A percentile compares a stretch with the other conserved stretches of the same genome.
phyloP scores from a whole-genome alignment of 2,888 invertebrate species.

The Alentia gelatinosa region DNA sequence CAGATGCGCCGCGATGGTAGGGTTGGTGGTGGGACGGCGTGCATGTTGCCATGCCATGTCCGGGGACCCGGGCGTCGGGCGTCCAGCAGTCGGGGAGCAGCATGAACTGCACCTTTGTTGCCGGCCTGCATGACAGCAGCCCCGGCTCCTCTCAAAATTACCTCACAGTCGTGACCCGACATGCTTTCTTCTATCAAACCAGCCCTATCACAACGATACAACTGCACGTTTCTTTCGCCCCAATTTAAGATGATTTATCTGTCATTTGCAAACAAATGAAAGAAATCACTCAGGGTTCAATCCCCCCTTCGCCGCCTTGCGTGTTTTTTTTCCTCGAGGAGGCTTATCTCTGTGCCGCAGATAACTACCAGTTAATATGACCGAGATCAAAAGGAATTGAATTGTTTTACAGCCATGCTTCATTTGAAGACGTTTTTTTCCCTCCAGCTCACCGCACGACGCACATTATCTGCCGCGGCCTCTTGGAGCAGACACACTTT shows the following conservation, averaged over 20 bases:
- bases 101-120: conserved; percentile 4
- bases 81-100: too few relatives aligned
- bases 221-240: background rate
- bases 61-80: background rate
- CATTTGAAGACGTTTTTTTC: conserved; percentile 17
- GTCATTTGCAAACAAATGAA: conserved; percentile 22
- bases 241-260: conserved; percentile 37
- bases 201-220: background rate
- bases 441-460: background rate
- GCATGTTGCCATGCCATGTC: conserved; percentile 32
- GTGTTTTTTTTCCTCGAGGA: background rate
- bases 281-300: background rate
- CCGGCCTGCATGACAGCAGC: background rate
- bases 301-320: background rate
- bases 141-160: background rate
- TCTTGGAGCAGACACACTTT: background rate
- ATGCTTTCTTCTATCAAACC: background rate
- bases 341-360: conserved; percentile 1
- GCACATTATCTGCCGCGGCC: background rate
- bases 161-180: background rate
- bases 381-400: conserved; percentile 36
- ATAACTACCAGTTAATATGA: conserved; percentile 43
- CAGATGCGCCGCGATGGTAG: background rate
- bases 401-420: conserved; percentile 38
- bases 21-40: background rate